Percentiles rank a stretch among this genome's conserved stretches.
Conservation (phyloP, 2,888 invertebrate species). For the Volucella zonaria region DNA sequence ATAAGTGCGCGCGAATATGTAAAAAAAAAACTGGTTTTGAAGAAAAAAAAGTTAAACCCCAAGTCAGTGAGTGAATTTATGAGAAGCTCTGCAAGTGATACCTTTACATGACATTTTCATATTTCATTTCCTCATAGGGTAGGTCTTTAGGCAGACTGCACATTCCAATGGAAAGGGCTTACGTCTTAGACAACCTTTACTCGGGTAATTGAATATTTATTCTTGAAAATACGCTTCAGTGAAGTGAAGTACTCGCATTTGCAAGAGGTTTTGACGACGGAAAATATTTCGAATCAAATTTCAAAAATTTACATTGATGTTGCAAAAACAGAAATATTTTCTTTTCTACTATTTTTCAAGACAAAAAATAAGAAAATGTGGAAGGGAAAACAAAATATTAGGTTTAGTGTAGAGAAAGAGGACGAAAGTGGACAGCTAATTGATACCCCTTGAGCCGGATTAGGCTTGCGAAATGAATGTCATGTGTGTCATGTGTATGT, state of each 20-base stretch:
- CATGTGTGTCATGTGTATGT: constrained; percentile 51
- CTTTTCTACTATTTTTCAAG: not conserved
- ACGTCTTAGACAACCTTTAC: constrained; percentile 34
- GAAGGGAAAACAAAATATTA: not conserved
- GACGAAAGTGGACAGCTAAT: constrained; percentile 36
- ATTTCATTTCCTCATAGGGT: constrained; percentile 21
- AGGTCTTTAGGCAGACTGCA: not conserved
- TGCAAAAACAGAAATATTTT: not conserved
- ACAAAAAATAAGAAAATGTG: constrained; percentile 12
- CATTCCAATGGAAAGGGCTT: constrained; percentile 9
- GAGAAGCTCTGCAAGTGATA: constrained; percentile 69
- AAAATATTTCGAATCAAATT: constrained; percentile 49
- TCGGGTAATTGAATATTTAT: constrained; percentile 63
- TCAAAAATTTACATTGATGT: constrained; percentile 46
- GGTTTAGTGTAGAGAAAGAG: not conserved
- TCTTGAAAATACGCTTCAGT: constrained; percentile 32
- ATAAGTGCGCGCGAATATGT: not conserved
- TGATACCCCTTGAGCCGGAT: constrained; percentile 52
- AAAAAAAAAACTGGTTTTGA: constrained; percentile 6
- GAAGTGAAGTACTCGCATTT: constrained; percentile 27
- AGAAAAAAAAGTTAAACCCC: constrained; percentile 27
- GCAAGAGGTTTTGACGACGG: constrained; percentile 29
- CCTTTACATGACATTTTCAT: constrained; percentile 40
- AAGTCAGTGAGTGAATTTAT: constrained; percentile 41
- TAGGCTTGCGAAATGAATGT: constrained; percentile 63